Base-by-base conservation (phyloP, 2,888 invertebrate genomes). In the Stomorhina lunata region DNA sequence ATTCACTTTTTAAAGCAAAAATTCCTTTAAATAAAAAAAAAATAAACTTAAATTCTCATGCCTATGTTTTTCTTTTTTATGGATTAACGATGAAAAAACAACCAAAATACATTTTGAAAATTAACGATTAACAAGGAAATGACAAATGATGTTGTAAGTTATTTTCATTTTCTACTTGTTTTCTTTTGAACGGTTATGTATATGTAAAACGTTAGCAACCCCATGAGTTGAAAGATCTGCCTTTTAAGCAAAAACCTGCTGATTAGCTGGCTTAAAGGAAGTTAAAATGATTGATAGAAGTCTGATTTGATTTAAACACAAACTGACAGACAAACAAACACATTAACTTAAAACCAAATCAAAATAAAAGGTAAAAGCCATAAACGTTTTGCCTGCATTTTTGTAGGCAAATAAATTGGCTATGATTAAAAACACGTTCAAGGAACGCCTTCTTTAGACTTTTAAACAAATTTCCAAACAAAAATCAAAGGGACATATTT, bases 231-330 rank as follows among this genome's bases (percentile, higher is more conserved):
- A 25, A 48, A 32, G 15, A 40, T 17, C 45, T 66, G 32, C 29
- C 48, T 57, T 15, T 57, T 12, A 20, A 37, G 45, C n/a, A 27
- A 59, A 75, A 69, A 57, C 63, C 55, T 68, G 76, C 79, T 87
- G 87, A 88, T 88, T 88, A 88, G 89, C 88, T 86, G 69, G 86
- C 87, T 88, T 82, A 85, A 84, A 85, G 90, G 87, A 89, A 86
- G 86, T 86, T 85, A 75, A 82, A 61, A 85, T 87, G 77, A 88
- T 87, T 85, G 86, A 85, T 86, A 86, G 85, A 85, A 87, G 87
- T 87, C 84, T 85, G 82, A 81, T 80, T 86, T 85, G 84, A 82
- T 82, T 82, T 82, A 69, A 65, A 65, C 25, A 68, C 40, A 34
- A n/a, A n/a, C 40, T 22, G 57, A 15, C 59, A 75, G 63, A 53